phyloP scores from a whole-genome alignment of 2,113 vertebrate species.

The Odontesthes bonariensis region DNA sequence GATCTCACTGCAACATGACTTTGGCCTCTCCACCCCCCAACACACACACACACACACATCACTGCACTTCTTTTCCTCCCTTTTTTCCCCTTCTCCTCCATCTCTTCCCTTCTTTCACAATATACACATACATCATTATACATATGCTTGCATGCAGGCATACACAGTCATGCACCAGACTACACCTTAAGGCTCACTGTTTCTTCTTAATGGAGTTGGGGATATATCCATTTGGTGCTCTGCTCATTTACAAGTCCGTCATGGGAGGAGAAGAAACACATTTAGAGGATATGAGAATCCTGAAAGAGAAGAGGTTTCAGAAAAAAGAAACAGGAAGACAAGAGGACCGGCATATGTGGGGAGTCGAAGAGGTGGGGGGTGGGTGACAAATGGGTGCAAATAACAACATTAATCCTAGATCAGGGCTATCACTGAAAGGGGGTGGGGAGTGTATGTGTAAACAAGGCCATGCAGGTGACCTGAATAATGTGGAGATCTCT shows the following conservation, averaged over 20 bases:
- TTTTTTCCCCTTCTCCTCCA: constrained; percentile 8
- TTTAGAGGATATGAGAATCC: constrained; percentile 38
- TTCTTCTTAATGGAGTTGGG: constrained; percentile 66
- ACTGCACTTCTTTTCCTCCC: constrained; percentile 14
- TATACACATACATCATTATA: constrained; percentile 1
- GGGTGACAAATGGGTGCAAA: constrained; percentile 49
- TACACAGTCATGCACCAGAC: constrained; percentile 10
- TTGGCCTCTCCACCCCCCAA: constrained; percentile 28
- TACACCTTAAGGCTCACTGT: constrained; percentile 45
- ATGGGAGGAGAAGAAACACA: constrained; percentile 40
- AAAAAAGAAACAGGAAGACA: constrained; percentile 16
- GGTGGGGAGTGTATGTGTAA: constrained; percentile 35
- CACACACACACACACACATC: neutral
- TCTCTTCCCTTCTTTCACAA: neutral
- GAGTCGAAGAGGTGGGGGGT: neutral
- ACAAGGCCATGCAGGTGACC: constrained; percentile 49
- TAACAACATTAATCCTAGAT: constrained; percentile 54
- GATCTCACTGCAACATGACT: constrained; percentile 55
- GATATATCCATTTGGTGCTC: constrained; percentile 63
- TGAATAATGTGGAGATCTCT: constrained; percentile 42
- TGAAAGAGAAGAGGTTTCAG: constrained; percentile 30
- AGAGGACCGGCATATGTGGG: constrained; percentile 49
- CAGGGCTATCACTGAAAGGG: constrained; percentile 28
- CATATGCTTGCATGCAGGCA: neutral
- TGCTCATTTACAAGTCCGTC: constrained; percentile 72